A percentile compares a stretch with the other conserved stretches of the same genome.
phyloP scores from a whole-genome alignment of 2,113 vertebrate genomes.

The Atractosteus spatula region DNA sequence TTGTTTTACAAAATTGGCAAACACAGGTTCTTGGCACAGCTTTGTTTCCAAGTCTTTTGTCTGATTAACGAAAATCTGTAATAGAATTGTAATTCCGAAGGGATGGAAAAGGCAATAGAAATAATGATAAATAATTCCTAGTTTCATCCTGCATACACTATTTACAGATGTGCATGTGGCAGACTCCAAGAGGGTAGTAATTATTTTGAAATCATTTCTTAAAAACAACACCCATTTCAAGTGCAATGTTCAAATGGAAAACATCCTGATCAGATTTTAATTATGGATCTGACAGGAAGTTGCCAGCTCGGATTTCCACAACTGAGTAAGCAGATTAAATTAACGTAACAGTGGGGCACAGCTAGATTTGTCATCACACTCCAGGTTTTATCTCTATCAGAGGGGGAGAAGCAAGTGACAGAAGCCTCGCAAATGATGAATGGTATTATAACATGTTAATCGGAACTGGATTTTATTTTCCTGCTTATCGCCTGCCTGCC shows the following conservation, averaged over 20 bases:
- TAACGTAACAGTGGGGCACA: slow-evolving; percentile 54
- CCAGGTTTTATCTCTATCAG: slow-evolving; percentile 43
- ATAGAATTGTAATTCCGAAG: too few relatives aligned
- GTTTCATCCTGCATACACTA: too few relatives aligned
- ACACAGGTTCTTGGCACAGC: too few relatives aligned
- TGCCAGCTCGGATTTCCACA: slow-evolving; percentile 48
- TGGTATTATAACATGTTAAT: slow-evolving; percentile 52
- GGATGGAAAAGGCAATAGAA: too few relatives aligned
- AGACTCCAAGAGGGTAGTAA: too few relatives aligned
- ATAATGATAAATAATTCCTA: too few relatives aligned
- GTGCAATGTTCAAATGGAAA: neutral
- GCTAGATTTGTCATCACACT: slow-evolving; percentile 51
- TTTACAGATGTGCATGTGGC: too few relatives aligned
- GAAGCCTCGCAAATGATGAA: slow-evolving; percentile 48
- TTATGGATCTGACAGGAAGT: slow-evolving; percentile 37
- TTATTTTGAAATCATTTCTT: too few relatives aligned
- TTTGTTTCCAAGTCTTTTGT: too few relatives aligned
- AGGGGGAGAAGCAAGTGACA: slow-evolving; percentile 24
- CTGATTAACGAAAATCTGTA: too few relatives aligned
- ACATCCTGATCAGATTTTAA: slow-evolving; percentile 37
- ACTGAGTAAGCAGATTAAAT: slow-evolving; percentile 46
- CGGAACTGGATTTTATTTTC: slow-evolving; percentile 58
- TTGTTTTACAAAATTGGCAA: too few relatives aligned
- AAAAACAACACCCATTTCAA: too few relatives aligned
- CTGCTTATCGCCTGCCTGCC: slow-evolving; percentile 30